Conservation (phyloP, 1,140 invertebrate species). For the Drosophila arawakana region DNA sequence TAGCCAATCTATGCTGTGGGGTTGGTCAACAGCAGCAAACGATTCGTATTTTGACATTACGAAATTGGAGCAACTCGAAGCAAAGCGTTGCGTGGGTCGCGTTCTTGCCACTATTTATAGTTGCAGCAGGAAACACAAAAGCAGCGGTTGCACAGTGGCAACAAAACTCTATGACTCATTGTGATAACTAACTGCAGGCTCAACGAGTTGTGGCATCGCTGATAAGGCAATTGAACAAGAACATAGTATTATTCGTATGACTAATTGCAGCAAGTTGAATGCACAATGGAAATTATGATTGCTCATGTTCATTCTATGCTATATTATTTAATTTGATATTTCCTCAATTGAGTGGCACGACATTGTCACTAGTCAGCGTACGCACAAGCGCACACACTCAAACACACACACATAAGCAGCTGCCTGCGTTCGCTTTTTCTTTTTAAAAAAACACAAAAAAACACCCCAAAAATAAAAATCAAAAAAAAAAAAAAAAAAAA, state of each 20-base stretch:
- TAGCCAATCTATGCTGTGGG: not conserved
- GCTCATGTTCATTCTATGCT: constrained; percentile 41
- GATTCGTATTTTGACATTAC: constrained; percentile 58
- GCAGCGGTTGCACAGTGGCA: not conserved
- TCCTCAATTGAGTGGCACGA: constrained; percentile 70
- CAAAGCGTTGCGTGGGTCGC: constrained; percentile 72
- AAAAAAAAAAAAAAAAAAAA: no score
- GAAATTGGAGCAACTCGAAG: constrained; percentile 69
- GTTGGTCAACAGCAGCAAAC: constrained; percentile 10
- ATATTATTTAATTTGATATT: constrained; percentile 74
- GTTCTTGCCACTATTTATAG: constrained; percentile 54
- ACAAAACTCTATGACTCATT: constrained; percentile 19
- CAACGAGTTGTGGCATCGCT: not conserved
- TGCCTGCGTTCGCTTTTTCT: constrained; percentile 22
- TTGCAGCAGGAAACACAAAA: constrained; percentile 46
- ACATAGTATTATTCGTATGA: constrained; percentile 30
- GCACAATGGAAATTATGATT: constrained; percentile 45
- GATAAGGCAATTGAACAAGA: constrained; percentile 32
- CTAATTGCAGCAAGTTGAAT: constrained; percentile 67
- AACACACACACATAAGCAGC: not conserved
- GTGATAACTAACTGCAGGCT: constrained; percentile 10
- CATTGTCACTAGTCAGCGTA: constrained; percentile 44
- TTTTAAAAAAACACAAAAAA: no score
- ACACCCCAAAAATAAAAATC: no score
- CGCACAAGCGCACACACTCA: constrained; percentile 7